Evolutionary conservation across 2,888 invertebrate genomes (phyloP).

Genomic region (Tubulanus polymorphus): DNA sequence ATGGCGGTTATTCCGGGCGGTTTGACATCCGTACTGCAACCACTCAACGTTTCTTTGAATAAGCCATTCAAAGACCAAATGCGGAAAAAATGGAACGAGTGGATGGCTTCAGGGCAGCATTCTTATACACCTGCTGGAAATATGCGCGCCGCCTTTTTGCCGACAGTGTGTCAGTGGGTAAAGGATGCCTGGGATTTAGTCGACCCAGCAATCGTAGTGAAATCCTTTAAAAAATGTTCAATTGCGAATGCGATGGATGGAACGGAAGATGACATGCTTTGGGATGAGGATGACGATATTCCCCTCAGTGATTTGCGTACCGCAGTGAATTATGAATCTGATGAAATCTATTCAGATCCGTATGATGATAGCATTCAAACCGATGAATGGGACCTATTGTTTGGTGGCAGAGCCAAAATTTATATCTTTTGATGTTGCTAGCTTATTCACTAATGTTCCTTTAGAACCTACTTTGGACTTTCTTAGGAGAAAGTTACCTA

Average conservation of each 20-base stretch:
- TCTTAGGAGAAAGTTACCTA: too few relatives aligned
- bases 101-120: not conserved
- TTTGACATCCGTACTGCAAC: slow-evolving; percentile 10
- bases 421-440: too few relatives aligned
- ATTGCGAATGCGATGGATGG: not conserved
- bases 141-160: not conserved
- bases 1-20: slow-evolving; percentile 6
- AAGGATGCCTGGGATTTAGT: not conserved
- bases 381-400: too few relatives aligned
- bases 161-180: not conserved
- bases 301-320: too few relatives aligned
- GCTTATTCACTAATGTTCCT: too few relatives aligned
- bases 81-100: slow-evolving; percentile 1
- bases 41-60: slow-evolving; percentile 11
- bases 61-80: slow-evolving; percentile 9
- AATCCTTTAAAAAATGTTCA: not conserved
- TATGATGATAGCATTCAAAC: too few relatives aligned
- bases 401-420: too few relatives aligned
- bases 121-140: not conserved
- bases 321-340: too few relatives aligned
- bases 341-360: too few relatives aligned
- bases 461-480: too few relatives aligned
- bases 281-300: not conserved
- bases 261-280: not conserved
- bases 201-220: not conserved